Conservation (phyloP, 2,797 vertebrate species). For the Gambusia yucatana region DNA sequence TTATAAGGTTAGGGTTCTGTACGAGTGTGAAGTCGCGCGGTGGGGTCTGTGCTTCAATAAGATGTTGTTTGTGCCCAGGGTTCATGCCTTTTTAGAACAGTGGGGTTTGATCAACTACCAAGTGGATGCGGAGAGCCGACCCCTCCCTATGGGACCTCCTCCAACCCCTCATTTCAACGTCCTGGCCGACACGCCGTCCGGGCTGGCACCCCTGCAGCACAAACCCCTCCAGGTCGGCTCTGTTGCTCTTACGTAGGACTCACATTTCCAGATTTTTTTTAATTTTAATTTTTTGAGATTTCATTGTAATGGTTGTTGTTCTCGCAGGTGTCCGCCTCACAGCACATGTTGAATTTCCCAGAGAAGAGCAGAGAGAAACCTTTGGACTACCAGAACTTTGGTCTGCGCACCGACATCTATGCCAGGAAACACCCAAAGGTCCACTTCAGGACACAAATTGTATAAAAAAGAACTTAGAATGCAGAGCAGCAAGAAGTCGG, state of each 20-base stretch:
- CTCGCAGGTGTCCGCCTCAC: conserved; percentile 90
- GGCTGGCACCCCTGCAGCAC: conserved; percentile 93
- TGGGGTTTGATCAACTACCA: conserved; percentile 99
- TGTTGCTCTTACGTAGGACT: not conserved
- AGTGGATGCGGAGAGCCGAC: conserved; percentile 95
- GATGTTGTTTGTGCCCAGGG: conserved; percentile 75
- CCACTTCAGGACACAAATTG: not conserved
- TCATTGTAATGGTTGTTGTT: not conserved
- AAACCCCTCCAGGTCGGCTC: conserved; percentile 88
- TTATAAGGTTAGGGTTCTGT: conserved; percentile 88
- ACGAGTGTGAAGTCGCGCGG: conserved; percentile 2
- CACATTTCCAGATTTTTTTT: not conserved
- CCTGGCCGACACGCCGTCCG: conserved; percentile 89
- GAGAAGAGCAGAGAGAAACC: conserved; percentile 94
- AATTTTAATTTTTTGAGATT: not conserved
- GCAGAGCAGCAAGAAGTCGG: too few species aligned
- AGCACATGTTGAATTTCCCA: conserved; percentile 96
- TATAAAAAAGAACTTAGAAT: too few species aligned
- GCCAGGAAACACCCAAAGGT: conserved; percentile 93
- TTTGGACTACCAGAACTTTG: conserved; percentile 93
- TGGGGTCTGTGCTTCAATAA: not conserved
- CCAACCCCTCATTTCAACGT: conserved; percentile 97
- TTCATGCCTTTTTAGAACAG: conserved; percentile 95
- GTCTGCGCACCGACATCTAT: conserved; percentile 92
- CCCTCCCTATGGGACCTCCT: conserved; percentile 95